phyloP scores from a whole-genome alignment of 2,113 vertebrate genomes.

The Aptenodytes forsteri region DNA sequence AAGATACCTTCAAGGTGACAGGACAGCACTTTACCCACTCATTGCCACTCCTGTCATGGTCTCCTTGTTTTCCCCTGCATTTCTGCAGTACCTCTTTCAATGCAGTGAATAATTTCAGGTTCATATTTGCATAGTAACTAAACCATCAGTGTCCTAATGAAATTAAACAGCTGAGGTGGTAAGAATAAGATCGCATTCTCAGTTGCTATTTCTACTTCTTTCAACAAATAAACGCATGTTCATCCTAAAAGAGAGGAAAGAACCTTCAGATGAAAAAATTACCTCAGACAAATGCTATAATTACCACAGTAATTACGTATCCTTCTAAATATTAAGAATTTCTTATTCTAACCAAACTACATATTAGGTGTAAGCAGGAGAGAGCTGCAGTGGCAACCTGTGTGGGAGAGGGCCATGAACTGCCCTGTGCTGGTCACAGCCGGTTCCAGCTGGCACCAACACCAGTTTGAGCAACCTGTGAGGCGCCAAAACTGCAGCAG shows the following conservation, averaged over 20 bases:
- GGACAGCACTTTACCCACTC: accelerated
- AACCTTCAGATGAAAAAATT: background rate
- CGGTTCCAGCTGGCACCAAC: background rate
- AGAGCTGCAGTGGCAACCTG: background rate
- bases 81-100: background rate
- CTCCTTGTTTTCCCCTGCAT: background rate
- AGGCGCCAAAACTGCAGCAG: background rate
- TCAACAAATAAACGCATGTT: background rate
- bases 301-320: background rate
- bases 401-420: too few species aligned
- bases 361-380: background rate
- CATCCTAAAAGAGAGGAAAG: background rate
- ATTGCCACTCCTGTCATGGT: accelerated
- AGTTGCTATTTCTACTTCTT: background rate
- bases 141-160: background rate
- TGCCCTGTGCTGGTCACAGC: background rate
- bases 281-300: background rate
- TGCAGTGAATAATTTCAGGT: background rate
- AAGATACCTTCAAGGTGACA: background rate
- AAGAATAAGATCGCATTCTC: background rate
- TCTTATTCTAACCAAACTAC: background rate
- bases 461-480: accelerated
- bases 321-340: background rate
- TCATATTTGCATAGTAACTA: background rate
- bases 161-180: background rate